Percentiles rank a stretch among this genome's conserved stretches.
These are phyloP conservation scores for Vulpes vulpes DNA, from an alignment of 2,113 vertebrate species.

Conservation along the genomic window DNA sequence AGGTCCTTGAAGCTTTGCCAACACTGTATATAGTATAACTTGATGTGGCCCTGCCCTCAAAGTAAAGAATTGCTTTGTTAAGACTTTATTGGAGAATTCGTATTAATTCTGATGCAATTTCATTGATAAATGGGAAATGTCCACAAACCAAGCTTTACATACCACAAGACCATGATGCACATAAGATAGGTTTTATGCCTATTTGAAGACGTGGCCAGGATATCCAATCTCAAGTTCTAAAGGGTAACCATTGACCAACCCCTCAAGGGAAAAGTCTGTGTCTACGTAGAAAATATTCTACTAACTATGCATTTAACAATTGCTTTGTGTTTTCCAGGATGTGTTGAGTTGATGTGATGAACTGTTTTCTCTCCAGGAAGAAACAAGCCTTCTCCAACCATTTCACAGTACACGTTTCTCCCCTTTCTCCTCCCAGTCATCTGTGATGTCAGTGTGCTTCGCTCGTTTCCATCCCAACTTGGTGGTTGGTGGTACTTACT, in stretches of 20 bases:
- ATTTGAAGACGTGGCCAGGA: slow-evolving; percentile 45
- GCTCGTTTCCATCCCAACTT: slow-evolving; percentile 98
- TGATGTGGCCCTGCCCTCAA: neutral
- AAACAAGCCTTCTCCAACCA: neutral
- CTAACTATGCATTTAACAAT: neutral
- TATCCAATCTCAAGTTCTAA: slow-evolving; percentile 61
- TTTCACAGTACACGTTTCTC: neutral
- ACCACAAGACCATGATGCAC: slow-evolving; percentile 45
- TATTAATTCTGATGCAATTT: slow-evolving; percentile 21
- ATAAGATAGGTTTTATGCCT: slow-evolving; percentile 67
- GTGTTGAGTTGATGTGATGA: neutral
- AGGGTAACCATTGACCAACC: slow-evolving; percentile 3
- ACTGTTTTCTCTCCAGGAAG: neutral
- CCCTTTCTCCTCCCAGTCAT: slow-evolving; percentile 90
- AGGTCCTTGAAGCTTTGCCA: slow-evolving; percentile 5
- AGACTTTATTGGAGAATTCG: neutral
- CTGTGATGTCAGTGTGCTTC: slow-evolving; percentile 98
- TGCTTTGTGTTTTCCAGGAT: neutral
- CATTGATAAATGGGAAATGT: slow-evolving; percentile 13
- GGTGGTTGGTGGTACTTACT: slow-evolving; percentile 97
- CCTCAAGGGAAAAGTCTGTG: neutral
- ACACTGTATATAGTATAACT: neutral
- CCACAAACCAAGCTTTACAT: slow-evolving; percentile 16
- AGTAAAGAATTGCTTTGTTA: neutral
- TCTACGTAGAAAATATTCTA: neutral